These are phyloP conservation scores for Harpagus bidentatus DNA, from an alignment of 2,113 vertebrate species.

Conservation along the genomic window DNA sequence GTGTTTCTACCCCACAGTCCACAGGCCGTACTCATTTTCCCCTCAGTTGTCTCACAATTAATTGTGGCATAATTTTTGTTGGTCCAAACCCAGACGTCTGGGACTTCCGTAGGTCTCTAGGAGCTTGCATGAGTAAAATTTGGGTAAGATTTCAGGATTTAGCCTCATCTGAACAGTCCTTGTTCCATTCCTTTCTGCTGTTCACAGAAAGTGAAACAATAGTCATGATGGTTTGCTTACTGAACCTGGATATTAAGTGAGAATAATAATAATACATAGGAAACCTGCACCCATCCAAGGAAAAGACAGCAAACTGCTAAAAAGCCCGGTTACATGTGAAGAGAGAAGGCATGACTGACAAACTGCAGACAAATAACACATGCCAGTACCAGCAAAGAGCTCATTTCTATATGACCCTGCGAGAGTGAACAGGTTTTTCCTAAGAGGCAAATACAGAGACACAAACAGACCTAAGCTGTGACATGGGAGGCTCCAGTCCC, in stretches of 20 bases:
- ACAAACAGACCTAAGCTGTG: not conserved
- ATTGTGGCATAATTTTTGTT: not conserved
- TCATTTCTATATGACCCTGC: not conserved
- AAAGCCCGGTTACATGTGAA: not conserved
- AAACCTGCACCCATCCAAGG: not conserved
- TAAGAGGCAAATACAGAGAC: not conserved
- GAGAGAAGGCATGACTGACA: not conserved
- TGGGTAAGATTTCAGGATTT: not conserved
- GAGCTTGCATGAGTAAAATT: not conserved
- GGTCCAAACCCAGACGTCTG: not conserved
- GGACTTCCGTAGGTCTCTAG: not conserved
- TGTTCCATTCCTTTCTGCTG: not conserved
- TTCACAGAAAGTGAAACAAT: not conserved
- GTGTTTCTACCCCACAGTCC: not conserved
- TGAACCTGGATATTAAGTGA: not conserved
- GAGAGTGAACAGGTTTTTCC: not conserved
- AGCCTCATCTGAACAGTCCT: not conserved
- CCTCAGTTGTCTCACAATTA: not conserved
- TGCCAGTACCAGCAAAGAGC: not conserved
- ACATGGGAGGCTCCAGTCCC: not conserved
- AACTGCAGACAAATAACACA: not conserved
- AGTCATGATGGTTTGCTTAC: not conserved
- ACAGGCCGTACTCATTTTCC: not conserved
- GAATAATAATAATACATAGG: not conserved
- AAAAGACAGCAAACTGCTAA: not conserved